Base-by-base conservation (phyloP, 2,888 invertebrate species). In the Ectobius pallidus region DNA sequence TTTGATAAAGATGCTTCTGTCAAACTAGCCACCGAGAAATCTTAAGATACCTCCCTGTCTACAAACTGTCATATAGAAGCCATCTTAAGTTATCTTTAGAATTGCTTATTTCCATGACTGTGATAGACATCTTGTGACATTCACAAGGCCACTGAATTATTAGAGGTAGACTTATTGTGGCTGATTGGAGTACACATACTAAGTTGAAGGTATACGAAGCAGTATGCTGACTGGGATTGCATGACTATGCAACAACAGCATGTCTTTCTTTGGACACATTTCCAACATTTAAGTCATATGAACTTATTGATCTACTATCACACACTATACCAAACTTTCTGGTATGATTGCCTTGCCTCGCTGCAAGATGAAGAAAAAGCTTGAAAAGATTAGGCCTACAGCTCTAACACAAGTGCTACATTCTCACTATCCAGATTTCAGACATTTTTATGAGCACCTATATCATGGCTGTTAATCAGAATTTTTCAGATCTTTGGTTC, bases 151-250 rank as follows among this genome's bases (percentile, higher is more conserved):
- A 78, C 81, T 69, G 78, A 79, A 44, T 73, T 84, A 22, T 78
- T 73, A 4, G 62, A 44, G 30, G 46, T n/a, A 9, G 27, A 16
- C 42, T 9, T n/a, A 25, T 20, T 11, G 55, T 27, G 1, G 99
- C 99, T 16, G 99, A 99, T 83, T 99, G 99, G 99, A 97, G 99
- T 80, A 90, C 99, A 69, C 89, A 99, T 77, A 99, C 99, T 83
- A 91, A 99, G 76, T 86, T 99, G 32, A 99, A 99, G 85, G 99
- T 98, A 0, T 97, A 97, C 81, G 95, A 95, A 85, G 99, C 97
- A 55, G 91, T 97, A 55, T 99, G 99, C 82, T 94, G 95, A 78
- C 92, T 99, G 83, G 94, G 98, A 0, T 93, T 99, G 49, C 88
- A 99, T 75, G 97, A 99, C 82, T 99, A 99, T 82, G 95, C 95